Evolutionary conservation across 2,888 invertebrate genomes (phyloP).

Genomic region (Hyposoter dolosus): DNA sequence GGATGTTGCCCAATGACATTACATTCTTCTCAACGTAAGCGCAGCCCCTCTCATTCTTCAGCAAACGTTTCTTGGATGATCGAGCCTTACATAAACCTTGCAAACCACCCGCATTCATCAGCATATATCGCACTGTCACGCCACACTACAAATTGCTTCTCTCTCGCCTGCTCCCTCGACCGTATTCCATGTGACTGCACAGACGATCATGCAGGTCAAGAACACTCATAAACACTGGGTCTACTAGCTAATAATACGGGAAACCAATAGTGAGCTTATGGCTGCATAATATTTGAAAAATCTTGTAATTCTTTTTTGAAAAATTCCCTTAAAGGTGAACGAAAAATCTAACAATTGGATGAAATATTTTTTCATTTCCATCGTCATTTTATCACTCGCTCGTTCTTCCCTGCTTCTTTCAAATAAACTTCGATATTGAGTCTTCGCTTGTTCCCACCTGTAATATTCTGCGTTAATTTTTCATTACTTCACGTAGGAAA

Average conservation of each 20-base stretch:
- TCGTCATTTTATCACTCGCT: neutral
- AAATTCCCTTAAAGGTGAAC: neutral
- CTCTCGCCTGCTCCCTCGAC: constrained; percentile 4
- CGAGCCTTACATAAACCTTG: constrained; percentile 16
- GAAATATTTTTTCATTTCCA: neutral
- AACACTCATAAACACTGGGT: neutral
- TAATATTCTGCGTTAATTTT: neutral
- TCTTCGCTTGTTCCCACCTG: neutral
- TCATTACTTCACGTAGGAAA: neutral
- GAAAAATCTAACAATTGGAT: neutral
- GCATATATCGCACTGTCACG: constrained; percentile 13
- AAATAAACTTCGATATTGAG: neutral
- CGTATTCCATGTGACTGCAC: constrained; percentile 8
- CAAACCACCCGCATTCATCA: constrained; percentile 17
- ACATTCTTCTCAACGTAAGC: constrained; percentile 13
- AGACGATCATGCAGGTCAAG: constrained; percentile 26
- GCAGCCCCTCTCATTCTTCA: neutral
- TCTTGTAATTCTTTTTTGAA: neutral
- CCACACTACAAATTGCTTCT: constrained; percentile 11
- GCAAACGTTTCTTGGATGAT: constrained; percentile 22
- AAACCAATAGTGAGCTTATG: neutral
- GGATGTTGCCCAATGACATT: constrained; percentile 31
- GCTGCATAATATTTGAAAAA: neutral
- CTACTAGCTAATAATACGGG: neutral
- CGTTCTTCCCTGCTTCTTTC: neutral